phyloP scores from a whole-genome alignment of 2,113 vertebrate genomes.

The Oryzias curvinotus region DNA sequence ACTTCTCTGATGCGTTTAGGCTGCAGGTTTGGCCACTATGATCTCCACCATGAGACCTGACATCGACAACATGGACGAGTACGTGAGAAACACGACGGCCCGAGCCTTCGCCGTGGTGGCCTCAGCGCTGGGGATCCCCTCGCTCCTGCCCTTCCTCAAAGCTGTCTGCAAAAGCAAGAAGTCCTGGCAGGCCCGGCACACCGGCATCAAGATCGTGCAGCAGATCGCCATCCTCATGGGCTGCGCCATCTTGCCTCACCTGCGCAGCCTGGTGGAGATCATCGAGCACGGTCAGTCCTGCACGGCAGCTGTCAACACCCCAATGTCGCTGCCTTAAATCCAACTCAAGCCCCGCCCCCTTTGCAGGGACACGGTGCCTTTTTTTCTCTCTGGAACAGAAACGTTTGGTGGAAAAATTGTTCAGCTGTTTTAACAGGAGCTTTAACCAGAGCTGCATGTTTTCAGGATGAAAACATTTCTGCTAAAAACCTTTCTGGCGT shows the following conservation, averaged over 20 bases:
- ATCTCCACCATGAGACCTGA: constrained; percentile 99
- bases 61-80: constrained; percentile 99
- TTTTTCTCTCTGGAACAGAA: too few species aligned
- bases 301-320: neutral
- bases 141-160: constrained; percentile 95
- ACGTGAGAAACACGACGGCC: constrained; percentile 97
- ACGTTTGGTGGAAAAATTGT: too few species aligned
- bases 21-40: constrained; percentile 98
- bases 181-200: constrained; percentile 97
- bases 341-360: too few species aligned
- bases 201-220: constrained; percentile 99
- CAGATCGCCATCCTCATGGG: constrained; percentile 99
- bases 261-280: constrained; percentile 98
- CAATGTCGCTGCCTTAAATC: neutral
- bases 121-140: constrained; percentile 96
- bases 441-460: neutral
- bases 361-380: too few species aligned
- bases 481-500: too few species aligned
- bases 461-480: neutral
- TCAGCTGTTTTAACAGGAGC: too few species aligned
- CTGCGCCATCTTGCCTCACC: constrained; percentile 96
- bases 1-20: constrained; percentile 71
- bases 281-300: constrained; percentile 91
- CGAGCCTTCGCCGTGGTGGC: constrained; percentile 97
- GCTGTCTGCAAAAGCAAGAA: constrained; percentile 99